phyloP scores from a whole-genome alignment of 2,797 vertebrate genomes.

The Coendou prehensilis region DNA sequence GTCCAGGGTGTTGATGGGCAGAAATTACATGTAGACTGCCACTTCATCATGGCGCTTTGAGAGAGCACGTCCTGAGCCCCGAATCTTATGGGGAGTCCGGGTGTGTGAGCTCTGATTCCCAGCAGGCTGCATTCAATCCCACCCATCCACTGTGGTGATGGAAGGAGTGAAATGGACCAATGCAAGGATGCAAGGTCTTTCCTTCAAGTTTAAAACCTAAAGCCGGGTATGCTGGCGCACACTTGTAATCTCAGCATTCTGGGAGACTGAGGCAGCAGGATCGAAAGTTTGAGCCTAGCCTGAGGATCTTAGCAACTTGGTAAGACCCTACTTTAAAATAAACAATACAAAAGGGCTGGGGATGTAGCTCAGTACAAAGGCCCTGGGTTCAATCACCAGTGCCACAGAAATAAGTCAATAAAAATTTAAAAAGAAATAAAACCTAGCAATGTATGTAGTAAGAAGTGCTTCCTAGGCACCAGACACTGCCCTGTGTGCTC shows the following conservation, averaged over 20 bases:
- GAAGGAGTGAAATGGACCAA: background rate
- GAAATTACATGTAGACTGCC: background rate
- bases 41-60: fast-evolving
- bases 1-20: background rate
- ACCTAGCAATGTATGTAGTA: background rate
- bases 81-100: fast-evolving
- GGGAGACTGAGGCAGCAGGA: background rate
- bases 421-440: background rate
- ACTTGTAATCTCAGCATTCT: background rate
- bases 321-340: background rate
- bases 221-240: background rate
- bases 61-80: background rate
- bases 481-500: background rate
- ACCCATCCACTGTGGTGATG: no score
- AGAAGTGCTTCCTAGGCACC: fast-evolving
- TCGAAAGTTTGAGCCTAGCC: background rate
- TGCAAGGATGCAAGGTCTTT: background rate
- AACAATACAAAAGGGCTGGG: background rate
- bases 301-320: background rate
- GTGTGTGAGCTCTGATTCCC: no score
- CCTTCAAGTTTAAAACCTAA: background rate
- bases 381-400: background rate
- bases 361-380: background rate
- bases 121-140: background rate
- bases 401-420: background rate